phyloP scores from a whole-genome alignment of 2,888 invertebrate genomes.

The Eupsilia transversa region DNA sequence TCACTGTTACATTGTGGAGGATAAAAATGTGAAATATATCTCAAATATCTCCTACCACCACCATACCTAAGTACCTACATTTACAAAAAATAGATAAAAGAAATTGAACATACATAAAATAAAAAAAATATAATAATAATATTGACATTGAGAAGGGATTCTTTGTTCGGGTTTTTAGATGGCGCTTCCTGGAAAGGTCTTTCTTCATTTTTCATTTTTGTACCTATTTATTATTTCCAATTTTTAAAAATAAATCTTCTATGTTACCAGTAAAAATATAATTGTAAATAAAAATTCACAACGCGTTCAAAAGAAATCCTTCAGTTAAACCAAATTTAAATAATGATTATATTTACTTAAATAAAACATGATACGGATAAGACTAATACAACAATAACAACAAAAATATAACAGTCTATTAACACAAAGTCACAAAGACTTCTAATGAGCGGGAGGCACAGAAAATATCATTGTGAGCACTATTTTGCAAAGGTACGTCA shows the following conservation, averaged over 20 bases:
- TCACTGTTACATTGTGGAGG: background rate
- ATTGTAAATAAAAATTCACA: too few relatives aligned
- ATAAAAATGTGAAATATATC: slow-evolving; percentile 2
- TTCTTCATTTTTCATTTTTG: background rate
- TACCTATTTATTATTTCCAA: background rate
- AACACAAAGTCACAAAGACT: slow-evolving; percentile 12
- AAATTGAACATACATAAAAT: background rate
- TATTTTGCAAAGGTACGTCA: slow-evolving; percentile 50
- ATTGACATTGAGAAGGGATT: background rate
- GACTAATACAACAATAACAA: background rate
- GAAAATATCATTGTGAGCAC: slow-evolving; percentile 23
- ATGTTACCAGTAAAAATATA: background rate
- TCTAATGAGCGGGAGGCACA: slow-evolving; percentile 12
- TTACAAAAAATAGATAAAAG: slow-evolving; percentile 3
- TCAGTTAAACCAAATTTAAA: background rate
- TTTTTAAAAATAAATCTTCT: background rate
- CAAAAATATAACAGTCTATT: background rate
- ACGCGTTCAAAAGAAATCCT: too few relatives aligned
- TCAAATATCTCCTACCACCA: too few relatives aligned
- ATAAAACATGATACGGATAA: background rate
- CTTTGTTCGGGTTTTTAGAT: background rate
- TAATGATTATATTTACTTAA: background rate
- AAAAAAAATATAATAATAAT: background rate
- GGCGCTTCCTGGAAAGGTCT: slow-evolving; percentile 1
- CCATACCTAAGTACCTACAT: background rate